Percentiles rank a stretch among this genome's conserved stretches.
phyloP scores from a whole-genome alignment of 2,113 vertebrate species.

The Cavia aperea region DNA sequence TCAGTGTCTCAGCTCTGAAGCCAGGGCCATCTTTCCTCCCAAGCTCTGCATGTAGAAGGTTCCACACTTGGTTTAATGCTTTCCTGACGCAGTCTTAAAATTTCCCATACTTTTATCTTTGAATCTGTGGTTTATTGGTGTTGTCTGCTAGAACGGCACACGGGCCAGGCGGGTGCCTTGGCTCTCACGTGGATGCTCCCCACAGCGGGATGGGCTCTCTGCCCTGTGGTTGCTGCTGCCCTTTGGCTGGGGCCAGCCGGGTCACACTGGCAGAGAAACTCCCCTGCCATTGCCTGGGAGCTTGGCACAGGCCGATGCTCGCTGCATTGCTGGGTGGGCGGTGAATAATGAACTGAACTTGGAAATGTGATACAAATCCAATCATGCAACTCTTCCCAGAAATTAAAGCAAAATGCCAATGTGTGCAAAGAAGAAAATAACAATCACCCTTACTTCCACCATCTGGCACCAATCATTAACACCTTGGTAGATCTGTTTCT shows the following conservation, averaged over 20 bases:
- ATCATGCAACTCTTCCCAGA: background rate
- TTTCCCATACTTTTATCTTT: background rate
- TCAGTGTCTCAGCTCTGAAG: background rate
- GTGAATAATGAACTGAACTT: background rate
- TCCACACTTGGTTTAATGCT: background rate
- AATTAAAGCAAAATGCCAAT: background rate
- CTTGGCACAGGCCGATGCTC: background rate
- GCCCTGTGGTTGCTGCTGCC: background rate
- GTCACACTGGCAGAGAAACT: background rate
- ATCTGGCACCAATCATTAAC: background rate
- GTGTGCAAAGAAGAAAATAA: constrained; percentile 4
- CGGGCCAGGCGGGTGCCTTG: fast-evolving
- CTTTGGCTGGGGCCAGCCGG: background rate
- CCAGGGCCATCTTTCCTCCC: background rate
- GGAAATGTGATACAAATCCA: background rate
- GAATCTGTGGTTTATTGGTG: background rate
- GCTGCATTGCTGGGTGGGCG: background rate
- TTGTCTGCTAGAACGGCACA: background rate
- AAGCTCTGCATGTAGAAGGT: background rate
- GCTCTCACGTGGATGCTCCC: background rate
- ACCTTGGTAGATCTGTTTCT: background rate
- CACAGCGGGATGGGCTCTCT: background rate
- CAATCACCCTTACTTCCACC: background rate
- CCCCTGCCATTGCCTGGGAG: background rate
- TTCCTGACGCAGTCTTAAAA: background rate